A percentile compares a stretch with the other conserved stretches of the same genome.
Evolutionary conservation across 2,888 invertebrate genomes (phyloP).

Genomic region (Drosophila diplacantha): DNA sequence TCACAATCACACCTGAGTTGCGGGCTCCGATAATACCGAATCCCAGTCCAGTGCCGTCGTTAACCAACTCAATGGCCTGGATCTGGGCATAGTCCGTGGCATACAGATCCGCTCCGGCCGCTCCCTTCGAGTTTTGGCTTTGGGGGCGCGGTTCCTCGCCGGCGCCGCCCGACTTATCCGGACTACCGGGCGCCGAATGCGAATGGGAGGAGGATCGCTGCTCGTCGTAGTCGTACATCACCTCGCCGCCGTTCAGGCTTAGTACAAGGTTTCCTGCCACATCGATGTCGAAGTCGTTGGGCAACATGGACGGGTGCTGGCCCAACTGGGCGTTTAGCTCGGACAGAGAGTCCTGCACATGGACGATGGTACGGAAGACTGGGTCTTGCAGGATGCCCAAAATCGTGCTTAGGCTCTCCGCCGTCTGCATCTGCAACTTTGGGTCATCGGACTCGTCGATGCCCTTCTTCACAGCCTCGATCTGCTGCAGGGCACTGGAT

Average conservation of each 20-base stretch:
- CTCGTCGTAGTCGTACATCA: constrained; percentile 83
- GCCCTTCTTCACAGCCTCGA: constrained; percentile 92
- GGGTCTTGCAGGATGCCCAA: constrained; percentile 92
- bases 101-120: constrained; percentile 84
- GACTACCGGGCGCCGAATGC: constrained; percentile 78
- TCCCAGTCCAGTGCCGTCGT: constrained; percentile 98
- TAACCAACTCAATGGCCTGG: constrained; percentile 97
- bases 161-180: constrained; percentile 79
- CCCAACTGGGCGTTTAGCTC: constrained; percentile 91
- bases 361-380: constrained; percentile 92
- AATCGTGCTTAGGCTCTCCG: constrained; percentile 89
- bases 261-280: constrained; percentile 86
- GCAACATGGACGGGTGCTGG: constrained; percentile 94
- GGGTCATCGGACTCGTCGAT: constrained; percentile 91
- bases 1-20: constrained; percentile 99
- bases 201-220: constrained; percentile 86
- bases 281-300: constrained; percentile 95
- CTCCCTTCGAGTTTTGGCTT: constrained; percentile 80
- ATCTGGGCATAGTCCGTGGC: constrained; percentile 97
- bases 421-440: constrained; percentile 84
- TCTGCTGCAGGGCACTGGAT: constrained; percentile 91
- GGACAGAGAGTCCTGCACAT: constrained; percentile 92
- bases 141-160: constrained; percentile 80
- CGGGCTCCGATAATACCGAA: constrained; percentile 99
- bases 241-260: constrained; percentile 81